Base-by-base conservation (phyloP, 2,113 vertebrate genomes). In the Dissostichus mawsoni region DNA sequence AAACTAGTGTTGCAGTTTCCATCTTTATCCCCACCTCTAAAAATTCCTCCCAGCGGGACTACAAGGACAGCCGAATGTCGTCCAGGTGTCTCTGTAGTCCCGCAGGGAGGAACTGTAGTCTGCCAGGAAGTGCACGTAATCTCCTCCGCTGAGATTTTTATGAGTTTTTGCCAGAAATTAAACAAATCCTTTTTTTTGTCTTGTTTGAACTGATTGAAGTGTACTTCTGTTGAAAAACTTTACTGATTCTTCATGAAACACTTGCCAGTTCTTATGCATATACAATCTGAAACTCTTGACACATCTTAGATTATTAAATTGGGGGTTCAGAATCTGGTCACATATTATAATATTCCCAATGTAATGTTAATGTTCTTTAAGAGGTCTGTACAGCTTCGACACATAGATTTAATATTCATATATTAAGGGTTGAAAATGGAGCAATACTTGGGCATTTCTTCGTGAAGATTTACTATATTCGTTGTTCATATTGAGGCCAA, bases 381-480 rank as follows among this genome's bases (percentile, higher is more conserved):
- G 36, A 41, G 7, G 36, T 41, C 36, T 41, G 36, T 41, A 41
- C 36, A 41, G 36, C 36, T 41, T 41, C 1, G 36, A 41, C 5
- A 41, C 36, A 41, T 41, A 1, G 36, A 41, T 41, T 41, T 41
- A 41, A 7, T 7, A 41, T 8, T 41, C 5, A 7, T 41, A 41
- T 41, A 41, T 41, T 41, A 41, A 41, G 36, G 29, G 29, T 29
- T 29, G 29, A 29, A 29, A 41, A 41, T 3, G 6, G 25, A 59
- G 44, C 58, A 41, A 10, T 59, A 29, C 29, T 57, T 68, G 67
- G 45, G 13, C n/a, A 5, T 78, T 81, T 81, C 16, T 63, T 1
- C 25, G 23, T 29, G 9, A 44, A 20, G 14, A 29, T 20, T 57
- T 50, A 29, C 29, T 58, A 12, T 18, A 20, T 25, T 57, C n/a